phyloP scores from a whole-genome alignment of 2,797 vertebrate species.

The Trematomus bernacchii region DNA sequence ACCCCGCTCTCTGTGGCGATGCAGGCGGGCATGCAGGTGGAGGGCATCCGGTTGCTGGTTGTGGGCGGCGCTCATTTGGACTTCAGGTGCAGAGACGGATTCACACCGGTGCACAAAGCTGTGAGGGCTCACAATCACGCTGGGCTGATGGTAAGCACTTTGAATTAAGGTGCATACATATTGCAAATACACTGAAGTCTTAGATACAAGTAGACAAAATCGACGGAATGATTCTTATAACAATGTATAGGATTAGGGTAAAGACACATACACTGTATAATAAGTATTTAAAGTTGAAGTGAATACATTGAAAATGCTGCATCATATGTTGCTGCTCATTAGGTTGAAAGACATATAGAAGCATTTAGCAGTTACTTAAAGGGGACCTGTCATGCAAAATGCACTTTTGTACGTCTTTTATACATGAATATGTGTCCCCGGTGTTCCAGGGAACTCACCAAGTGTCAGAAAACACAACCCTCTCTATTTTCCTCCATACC shows the following conservation, averaged over 20 bases:
- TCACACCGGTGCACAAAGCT: constrained; percentile 91
- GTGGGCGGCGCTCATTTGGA: constrained; percentile 93
- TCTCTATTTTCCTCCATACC: no score
- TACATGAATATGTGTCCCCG: no score
- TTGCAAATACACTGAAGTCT: not conserved
- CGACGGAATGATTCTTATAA: not conserved
- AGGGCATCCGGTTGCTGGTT: constrained; percentile 89
- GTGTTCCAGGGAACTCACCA: no score
- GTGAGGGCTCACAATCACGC: constrained; percentile 89
- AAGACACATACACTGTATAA: not conserved
- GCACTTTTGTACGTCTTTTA: no score
- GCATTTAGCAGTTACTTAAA: not conserved
- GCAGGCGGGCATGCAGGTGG: constrained; percentile 85
- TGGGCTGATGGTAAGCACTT: constrained; percentile 87
- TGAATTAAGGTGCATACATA: constrained; percentile 7
- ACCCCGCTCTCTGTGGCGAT: constrained; percentile 90
- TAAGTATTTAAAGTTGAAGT: not conserved
- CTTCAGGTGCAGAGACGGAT: constrained; percentile 90
- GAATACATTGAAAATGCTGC: constrained; percentile 4
- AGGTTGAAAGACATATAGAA: not conserved
- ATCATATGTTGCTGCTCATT: constrained; percentile 7
- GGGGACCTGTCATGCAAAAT: no score
- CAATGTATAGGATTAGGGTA: not conserved
- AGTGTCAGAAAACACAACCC: no score
- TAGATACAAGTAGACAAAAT: not conserved